Evolutionary conservation across 2,797 vertebrate genomes (phyloP), one percentile per base, ranked within the genome.

Genomic region (Sebastes matsubarae): DNA sequence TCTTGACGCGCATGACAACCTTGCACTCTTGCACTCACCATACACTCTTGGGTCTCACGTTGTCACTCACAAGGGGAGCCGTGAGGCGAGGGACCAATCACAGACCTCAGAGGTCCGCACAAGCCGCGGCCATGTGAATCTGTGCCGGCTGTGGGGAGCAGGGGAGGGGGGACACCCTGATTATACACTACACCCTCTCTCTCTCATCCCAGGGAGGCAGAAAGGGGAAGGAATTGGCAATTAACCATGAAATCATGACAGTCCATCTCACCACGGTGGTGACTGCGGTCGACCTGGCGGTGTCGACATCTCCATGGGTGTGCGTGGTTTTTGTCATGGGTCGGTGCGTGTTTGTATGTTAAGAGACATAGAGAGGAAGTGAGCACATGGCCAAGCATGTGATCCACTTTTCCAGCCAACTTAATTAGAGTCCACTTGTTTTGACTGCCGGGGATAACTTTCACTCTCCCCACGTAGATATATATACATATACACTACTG

Each of bases 41-140:
- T 63, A 63, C 63, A 68, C 75, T 55, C 63, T 82, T 75, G 32
- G 80, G 68, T 81, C 88, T 93, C 93, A 95, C 89, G 90, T 94
- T 95, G 94, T 85, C 77, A 70, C 64, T 81, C 89, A 88, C 74
- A 79, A 75, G 89, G 89, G 87, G 76, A 83, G 80, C 77, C 10
- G 68, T 32, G 80, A 85, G 72, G 50, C 9, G 27, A 81, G 52
- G 75, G 81, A 90, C 91, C 90, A 94, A 94, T 94, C 81, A 5
- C 76, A 91, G 85, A 63, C 79, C 84, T 79, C 80, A 8, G 55
- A 82, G 57, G 77, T 82, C 72, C 1, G 63, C 93, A 92, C 89
- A 92, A 86, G 92, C 83, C 8, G 5, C 22, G 36, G 89, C 91
- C 94, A 94, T 94, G 93, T 94, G 94, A 93, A 12, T 81, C 34